Evolutionary conservation across 2,888 invertebrate genomes (phyloP).

Genomic region (Agonopterix subpropinquella): DNA sequence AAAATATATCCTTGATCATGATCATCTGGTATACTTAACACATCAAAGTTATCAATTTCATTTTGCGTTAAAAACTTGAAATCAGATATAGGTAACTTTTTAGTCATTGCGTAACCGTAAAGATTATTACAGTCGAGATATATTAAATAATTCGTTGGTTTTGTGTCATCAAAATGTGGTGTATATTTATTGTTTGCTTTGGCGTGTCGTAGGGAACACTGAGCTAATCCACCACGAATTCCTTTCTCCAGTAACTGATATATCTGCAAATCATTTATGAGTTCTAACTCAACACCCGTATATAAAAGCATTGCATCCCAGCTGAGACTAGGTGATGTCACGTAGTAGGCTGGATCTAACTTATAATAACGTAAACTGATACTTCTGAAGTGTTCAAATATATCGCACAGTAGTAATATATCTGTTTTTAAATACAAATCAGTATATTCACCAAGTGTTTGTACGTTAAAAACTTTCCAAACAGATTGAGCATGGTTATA

Average conservation of each 20-base stretch:
- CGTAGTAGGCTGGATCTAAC: conserved; percentile 20
- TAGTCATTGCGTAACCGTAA: conserved; percentile 20
- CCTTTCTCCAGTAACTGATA: conserved; percentile 16
- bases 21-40: neutral
- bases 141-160: conserved; percentile 16
- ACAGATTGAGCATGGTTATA: conserved; percentile 7
- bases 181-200: conserved; percentile 19
- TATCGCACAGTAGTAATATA: conserved; percentile 18
- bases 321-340: conserved; percentile 15
- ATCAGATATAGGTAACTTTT: conserved; percentile 6
- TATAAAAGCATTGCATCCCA: conserved; percentile 18
- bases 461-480: conserved; percentile 15
- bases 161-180: conserved; percentile 12
- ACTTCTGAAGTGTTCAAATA: conserved; percentile 23
- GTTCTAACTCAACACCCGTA: conserved; percentile 14
- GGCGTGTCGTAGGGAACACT: conserved; percentile 18
- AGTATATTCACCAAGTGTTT: conserved; percentile 16
- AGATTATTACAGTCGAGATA: conserved; percentile 30
- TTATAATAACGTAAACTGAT: conserved; percentile 15
- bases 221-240: conserved; percentile 18
- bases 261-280: conserved; percentile 17
- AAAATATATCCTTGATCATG: neutral
- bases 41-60: neutral
- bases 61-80: neutral
- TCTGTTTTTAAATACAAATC: conserved; percentile 22